Conservation (phyloP, 2,888 invertebrate species). For the Invenusta paracnida region DNA sequence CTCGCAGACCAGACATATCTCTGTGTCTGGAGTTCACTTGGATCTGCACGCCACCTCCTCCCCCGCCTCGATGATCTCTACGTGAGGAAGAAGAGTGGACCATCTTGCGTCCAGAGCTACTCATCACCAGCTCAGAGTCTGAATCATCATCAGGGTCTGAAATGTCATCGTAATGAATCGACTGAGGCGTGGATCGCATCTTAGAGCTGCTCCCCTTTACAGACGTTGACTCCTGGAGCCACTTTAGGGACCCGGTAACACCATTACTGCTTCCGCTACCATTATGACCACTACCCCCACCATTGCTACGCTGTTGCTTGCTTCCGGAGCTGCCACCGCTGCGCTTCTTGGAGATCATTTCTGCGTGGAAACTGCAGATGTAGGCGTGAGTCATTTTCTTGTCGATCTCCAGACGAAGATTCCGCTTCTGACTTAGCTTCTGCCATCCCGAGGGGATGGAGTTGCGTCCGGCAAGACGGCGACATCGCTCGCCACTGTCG, state of each 20-base stretch:
- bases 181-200: background rate
- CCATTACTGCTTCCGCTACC: background rate
- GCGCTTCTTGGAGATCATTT: background rate
- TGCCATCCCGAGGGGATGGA: background rate
- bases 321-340: background rate
- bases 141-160: background rate
- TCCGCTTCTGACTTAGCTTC: background rate
- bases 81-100: too few relatives aligned
- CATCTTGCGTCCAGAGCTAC: background rate
- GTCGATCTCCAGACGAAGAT: background rate
- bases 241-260: background rate
- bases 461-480: background rate
- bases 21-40: background rate
- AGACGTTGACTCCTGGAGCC: background rate
- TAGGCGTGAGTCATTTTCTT: background rate
- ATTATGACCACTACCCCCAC: background rate
- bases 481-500: background rate
- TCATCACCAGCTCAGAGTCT: background rate
- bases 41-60: background rate
- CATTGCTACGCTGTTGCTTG: background rate
- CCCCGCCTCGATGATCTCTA: background rate
- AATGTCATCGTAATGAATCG: background rate
- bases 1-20: background rate
- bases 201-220: background rate
- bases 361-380: background rate